Evolutionary conservation across 1,140 invertebrate species (phyloP).

Genomic region (Mercenaria mercenaria): DNA sequence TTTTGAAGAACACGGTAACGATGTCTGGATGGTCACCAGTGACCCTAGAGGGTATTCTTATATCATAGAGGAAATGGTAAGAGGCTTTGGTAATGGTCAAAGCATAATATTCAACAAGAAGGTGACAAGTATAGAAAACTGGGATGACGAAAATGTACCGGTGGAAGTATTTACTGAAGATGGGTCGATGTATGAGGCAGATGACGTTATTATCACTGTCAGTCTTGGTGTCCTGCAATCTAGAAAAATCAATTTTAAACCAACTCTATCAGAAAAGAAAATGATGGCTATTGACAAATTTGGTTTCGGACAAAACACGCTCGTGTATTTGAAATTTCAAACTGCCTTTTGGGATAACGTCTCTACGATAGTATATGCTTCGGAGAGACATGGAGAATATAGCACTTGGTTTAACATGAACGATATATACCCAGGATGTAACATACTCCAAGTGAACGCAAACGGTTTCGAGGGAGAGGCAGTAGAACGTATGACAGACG

Average conservation of each 20-base stretch:
- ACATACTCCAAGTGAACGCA: neutral
- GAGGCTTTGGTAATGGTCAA: neutral
- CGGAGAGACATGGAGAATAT: neutral
- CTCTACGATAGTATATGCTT: neutral
- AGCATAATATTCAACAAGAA: neutral
- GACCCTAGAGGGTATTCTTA: neutral
- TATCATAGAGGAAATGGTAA: neutral
- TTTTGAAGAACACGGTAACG: neutral
- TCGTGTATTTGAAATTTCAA: slow-evolving; percentile 22
- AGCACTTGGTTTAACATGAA: slow-evolving; percentile 6
- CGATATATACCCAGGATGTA: neutral
- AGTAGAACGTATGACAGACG: neutral
- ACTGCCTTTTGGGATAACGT: no score
- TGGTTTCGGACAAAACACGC: neutral
- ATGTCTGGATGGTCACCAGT: neutral
- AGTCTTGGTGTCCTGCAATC: slow-evolving; percentile 43
- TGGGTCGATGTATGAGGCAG: no score
- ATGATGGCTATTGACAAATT: slow-evolving; percentile 33
- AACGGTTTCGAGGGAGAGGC: neutral
- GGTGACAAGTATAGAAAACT: neutral
- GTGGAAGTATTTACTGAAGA: slow-evolving; percentile 9
- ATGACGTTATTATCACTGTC: slow-evolving; percentile 5
- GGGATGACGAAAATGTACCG: neutral
- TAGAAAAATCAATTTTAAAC: neutral
- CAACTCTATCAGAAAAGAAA: neutral